Percentiles rank a stretch among this genome's conserved stretches.
Evolutionary conservation across 1,140 invertebrate species (phyloP).

Genomic region (Maconellicoccus hirsutus): DNA sequence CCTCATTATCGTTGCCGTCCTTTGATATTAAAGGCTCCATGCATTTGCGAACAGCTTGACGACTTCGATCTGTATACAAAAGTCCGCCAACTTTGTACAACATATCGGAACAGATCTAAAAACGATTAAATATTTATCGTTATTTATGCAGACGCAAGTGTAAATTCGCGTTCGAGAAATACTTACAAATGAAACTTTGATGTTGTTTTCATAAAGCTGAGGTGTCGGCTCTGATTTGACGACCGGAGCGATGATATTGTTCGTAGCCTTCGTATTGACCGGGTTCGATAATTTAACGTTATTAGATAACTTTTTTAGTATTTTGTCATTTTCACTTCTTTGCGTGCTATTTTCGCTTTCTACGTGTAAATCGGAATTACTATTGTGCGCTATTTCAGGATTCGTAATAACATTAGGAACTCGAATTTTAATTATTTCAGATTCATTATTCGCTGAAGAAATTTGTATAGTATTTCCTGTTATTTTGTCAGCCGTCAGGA

Average conservation of each 20-base stretch:
- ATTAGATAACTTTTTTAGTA: not conserved
- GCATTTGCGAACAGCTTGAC: conserved; percentile 23
- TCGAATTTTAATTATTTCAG: conserved; percentile 21
- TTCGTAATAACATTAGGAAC: conserved; percentile 13
- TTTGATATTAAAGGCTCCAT: conserved; percentile 17
- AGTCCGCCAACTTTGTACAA: conserved; percentile 24
- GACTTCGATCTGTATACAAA: conserved; percentile 22
- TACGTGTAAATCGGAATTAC: not conserved
- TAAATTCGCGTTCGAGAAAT: not conserved
- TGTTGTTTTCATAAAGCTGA: not conserved
- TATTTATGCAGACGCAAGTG: not conserved
- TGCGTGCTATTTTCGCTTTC: not conserved
- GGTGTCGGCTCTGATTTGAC: not conserved
- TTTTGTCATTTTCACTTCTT: not conserved
- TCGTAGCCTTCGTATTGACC: not conserved
- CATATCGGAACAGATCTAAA: conserved; percentile 21
- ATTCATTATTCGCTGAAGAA: not conserved
- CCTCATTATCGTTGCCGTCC: not conserved
- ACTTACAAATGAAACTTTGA: conserved; percentile 23
- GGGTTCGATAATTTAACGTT: not conserved
- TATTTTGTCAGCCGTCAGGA: conserved; percentile 14
- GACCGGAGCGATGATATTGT: not conserved
- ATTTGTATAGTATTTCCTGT: not conserved
- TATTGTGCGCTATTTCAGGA: not conserved
- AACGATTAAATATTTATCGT: not conserved